These are phyloP conservation scores for Loripinus fragilis DNA, from an alignment of 2,888 invertebrate species.

Conservation along the genomic window DNA sequence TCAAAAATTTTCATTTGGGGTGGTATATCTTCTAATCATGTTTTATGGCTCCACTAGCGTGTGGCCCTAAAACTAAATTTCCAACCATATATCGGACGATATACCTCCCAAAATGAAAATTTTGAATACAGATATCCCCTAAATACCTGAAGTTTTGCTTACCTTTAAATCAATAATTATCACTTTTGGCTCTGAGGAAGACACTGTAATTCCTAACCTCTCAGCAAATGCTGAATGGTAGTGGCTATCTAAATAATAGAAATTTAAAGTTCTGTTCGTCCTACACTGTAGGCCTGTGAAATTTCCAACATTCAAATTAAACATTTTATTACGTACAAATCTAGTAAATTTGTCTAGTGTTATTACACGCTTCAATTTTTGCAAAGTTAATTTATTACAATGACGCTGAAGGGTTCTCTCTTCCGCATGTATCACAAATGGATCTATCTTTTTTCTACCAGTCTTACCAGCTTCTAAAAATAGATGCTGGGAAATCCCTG, in stretches of 20 bases:
- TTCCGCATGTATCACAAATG: constrained; percentile 66
- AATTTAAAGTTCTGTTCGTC: constrained; percentile 86
- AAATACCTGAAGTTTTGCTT: too few species aligned
- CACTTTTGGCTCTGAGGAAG: constrained; percentile 78
- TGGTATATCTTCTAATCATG: too few species aligned
- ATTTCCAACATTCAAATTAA: constrained; percentile 43
- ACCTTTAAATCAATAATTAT: constrained; percentile 87
- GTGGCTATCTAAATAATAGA: constrained; percentile 90
- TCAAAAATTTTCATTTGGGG: too few species aligned
- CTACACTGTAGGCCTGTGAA: constrained; percentile 82
- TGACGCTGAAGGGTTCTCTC: constrained; percentile 56
- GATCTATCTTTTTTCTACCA: constrained; percentile 62
- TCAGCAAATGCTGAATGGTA: constrained; percentile 90
- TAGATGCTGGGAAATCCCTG: constrained; percentile 41
- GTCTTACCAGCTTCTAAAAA: constrained; percentile 41
- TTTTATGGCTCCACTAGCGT: too few species aligned
- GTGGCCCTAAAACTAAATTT: too few species aligned
- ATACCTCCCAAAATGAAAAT: too few species aligned
- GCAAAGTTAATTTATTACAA: constrained; percentile 67
- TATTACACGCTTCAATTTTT: constrained; percentile 62
- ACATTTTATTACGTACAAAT: neutral
- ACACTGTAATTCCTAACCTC: constrained; percentile 86
- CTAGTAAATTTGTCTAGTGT: constrained; percentile 34
- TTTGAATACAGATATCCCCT: too few species aligned
- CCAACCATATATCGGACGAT: too few species aligned